Evolutionary conservation across 2,113 vertebrate species (phyloP).

Genomic region (Pholis gunnellus): DNA sequence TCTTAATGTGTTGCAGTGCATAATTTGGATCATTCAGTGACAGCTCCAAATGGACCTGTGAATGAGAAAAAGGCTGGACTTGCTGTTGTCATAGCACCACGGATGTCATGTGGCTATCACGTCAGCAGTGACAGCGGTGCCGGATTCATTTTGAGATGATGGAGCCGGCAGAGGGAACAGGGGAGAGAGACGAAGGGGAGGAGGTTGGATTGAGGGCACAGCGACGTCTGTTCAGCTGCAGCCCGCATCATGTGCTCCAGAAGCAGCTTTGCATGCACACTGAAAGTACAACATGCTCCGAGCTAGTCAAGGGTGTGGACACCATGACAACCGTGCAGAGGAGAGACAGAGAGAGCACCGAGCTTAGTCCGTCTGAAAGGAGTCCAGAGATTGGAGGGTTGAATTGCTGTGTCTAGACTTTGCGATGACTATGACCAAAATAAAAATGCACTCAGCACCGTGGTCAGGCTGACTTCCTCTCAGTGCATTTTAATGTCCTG

Average conservation of each 20-base stretch:
- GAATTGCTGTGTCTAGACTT: slow-evolving; percentile 68
- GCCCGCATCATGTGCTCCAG: slow-evolving; percentile 60
- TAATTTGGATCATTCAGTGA: slow-evolving; percentile 40
- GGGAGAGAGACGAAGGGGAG: slow-evolving; percentile 13
- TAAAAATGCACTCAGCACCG: slow-evolving; percentile 32
- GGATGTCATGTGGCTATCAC: slow-evolving; percentile 64
- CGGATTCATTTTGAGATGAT: slow-evolving; percentile 59
- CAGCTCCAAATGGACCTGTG: slow-evolving; percentile 66
- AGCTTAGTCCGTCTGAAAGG: slow-evolving; percentile 29
- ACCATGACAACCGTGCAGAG: slow-evolving; percentile 27
- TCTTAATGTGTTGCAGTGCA: slow-evolving; percentile 39
- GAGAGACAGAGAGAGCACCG: slow-evolving; percentile 1
- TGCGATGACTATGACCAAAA: slow-evolving; percentile 66
- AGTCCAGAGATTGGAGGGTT: slow-evolving; percentile 30
- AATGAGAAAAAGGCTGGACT: slow-evolving; percentile 54
- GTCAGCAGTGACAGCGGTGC: slow-evolving; percentile 69
- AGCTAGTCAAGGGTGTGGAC: slow-evolving; percentile 41
- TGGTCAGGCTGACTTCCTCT: slow-evolving; percentile 35
- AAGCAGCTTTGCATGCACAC: slow-evolving; percentile 61
- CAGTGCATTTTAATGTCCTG: slow-evolving; percentile 39
- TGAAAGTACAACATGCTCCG: slow-evolving; percentile 44
- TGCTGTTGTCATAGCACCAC: slow-evolving; percentile 80
- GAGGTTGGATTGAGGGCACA: slow-evolving; percentile 18
- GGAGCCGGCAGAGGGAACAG: slow-evolving; percentile 21
- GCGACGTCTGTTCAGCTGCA: slow-evolving; percentile 29